phyloP scores from a whole-genome alignment of 2,888 invertebrate species.

The Macaria liturata region DNA sequence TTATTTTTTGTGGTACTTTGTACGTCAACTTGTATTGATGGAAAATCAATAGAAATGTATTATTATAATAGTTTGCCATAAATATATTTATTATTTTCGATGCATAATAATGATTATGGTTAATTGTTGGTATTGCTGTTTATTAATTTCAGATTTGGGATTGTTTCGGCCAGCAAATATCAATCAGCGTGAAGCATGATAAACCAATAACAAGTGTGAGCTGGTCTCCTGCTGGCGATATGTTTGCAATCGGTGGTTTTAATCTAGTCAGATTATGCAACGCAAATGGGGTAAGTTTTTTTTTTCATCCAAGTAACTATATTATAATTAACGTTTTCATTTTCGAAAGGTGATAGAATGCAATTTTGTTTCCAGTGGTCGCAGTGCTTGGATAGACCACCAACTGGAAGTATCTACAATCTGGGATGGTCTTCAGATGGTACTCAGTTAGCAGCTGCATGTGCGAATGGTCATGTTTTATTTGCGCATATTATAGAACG shows the following conservation, averaged over 20 bases:
- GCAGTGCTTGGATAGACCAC: conserved; percentile 94
- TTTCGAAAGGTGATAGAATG: too few relatives aligned
- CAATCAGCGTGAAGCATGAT: conserved; percentile 92
- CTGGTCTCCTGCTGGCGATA: conserved; percentile 96
- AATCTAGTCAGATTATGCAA: conserved; percentile 97
- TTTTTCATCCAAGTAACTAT: too few relatives aligned
- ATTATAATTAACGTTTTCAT: too few relatives aligned
- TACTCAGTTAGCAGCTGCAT: conserved; percentile 97
- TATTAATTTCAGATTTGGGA: conserved; percentile 90
- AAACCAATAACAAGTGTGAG: conserved; percentile 95
- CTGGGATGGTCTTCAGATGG: conserved; percentile 98
- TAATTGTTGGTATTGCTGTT: too few relatives aligned
- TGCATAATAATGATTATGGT: too few relatives aligned
- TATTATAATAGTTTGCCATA: too few relatives aligned
- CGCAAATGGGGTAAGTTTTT: conserved; percentile 91
- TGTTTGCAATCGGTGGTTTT: conserved; percentile 96
- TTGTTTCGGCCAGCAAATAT: conserved; percentile 93
- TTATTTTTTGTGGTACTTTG: not conserved
- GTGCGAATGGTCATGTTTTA: conserved; percentile 94
- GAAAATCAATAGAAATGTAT: not conserved
- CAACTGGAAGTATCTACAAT: conserved; percentile 94
- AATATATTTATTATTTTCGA: too few relatives aligned
- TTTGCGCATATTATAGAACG: conserved; percentile 96
- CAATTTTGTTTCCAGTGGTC: conserved; percentile 89
- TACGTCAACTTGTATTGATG: too few relatives aligned